phyloP scores from a whole-genome alignment of 2,113 vertebrate genomes.

The Illadopsis cleaveri region DNA sequence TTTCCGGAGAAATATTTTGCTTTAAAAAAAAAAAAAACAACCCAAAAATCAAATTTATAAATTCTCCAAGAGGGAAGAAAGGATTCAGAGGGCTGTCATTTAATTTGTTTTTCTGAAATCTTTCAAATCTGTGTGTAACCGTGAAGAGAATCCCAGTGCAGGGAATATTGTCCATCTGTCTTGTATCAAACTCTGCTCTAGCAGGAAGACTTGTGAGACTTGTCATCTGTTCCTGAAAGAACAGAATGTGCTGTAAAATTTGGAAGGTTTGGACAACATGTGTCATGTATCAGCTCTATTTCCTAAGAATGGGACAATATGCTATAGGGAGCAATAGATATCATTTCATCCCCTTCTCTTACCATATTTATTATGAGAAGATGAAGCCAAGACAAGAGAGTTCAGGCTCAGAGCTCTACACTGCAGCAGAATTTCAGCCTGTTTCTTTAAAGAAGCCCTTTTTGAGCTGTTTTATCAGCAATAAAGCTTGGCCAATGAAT shows the following conservation, averaged over 20 bases:
- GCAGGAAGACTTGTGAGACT: slow-evolving; percentile 65
- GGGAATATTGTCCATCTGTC: slow-evolving; percentile 67
- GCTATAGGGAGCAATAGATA: neutral
- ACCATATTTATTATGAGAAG: neutral
- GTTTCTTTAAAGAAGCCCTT: neutral
- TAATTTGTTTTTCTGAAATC: slow-evolving; percentile 19
- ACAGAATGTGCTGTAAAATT: slow-evolving; percentile 64
- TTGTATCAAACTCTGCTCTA: slow-evolving; percentile 61
- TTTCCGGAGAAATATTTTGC: neutral
- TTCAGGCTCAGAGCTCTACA: neutral
- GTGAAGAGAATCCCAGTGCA: slow-evolving; percentile 9
- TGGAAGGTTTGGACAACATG: slow-evolving; percentile 60
- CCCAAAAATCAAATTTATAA: neutral
- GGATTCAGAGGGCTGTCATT: neutral
- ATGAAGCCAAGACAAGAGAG: neutral
- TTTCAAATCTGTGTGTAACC: neutral
- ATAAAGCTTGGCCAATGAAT: neutral
- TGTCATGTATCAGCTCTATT: slow-evolving; percentile 8
- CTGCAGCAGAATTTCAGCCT: neutral
- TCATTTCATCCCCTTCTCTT: neutral
- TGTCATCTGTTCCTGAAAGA: slow-evolving; percentile 73
- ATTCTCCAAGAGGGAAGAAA: neutral
- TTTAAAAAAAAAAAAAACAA: neutral
- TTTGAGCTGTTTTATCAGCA: neutral
- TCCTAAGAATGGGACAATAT: slow-evolving; percentile 4